A percentile compares a stretch with the other conserved stretches of the same genome.
phyloP scores from a whole-genome alignment of 2,113 vertebrate species.

The Platycercus adscitus region DNA sequence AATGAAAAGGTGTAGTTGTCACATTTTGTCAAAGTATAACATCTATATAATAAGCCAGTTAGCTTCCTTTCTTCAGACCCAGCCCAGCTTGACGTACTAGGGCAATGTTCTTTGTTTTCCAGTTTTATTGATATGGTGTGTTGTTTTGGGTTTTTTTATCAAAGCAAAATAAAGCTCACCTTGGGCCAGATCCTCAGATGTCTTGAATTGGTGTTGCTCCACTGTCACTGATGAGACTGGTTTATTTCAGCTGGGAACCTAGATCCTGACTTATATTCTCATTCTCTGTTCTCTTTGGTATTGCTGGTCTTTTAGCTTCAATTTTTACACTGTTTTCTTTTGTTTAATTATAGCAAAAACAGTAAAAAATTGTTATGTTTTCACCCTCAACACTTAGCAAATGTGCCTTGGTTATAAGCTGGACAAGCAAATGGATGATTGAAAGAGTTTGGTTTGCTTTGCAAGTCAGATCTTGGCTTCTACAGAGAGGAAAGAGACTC shows the following conservation, averaged over 20 bases:
- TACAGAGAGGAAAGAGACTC: background rate
- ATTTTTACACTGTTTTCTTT: background rate
- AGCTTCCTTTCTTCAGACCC: slow-evolving; percentile 4
- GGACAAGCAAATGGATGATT: background rate
- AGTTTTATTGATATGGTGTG: background rate
- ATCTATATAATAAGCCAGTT: slow-evolving; percentile 49
- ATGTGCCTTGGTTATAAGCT: background rate
- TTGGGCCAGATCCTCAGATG: background rate
- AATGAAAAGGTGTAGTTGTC: slow-evolving; percentile 71
- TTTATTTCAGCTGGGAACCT: background rate
- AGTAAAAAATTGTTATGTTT: accelerated
- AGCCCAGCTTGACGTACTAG: background rate
- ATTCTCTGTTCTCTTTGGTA: background rate
- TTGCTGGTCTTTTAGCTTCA: background rate
- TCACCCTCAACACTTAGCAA: background rate
- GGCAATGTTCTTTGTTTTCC: background rate
- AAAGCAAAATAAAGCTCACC: slow-evolving; percentile 14
- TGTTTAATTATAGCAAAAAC: background rate
- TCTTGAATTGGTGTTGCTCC: background rate
- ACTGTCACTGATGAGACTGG: background rate
- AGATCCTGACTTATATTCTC: background rate
- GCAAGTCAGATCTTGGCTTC: background rate
- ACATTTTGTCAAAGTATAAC: slow-evolving; percentile 57
- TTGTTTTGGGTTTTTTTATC: background rate
- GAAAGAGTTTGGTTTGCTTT: background rate